A percentile compares a stretch with the other conserved stretches of the same genome.
Evolutionary conservation across 2,888 invertebrate genomes (phyloP).

Genomic region (Ochropleura plecta): DNA sequence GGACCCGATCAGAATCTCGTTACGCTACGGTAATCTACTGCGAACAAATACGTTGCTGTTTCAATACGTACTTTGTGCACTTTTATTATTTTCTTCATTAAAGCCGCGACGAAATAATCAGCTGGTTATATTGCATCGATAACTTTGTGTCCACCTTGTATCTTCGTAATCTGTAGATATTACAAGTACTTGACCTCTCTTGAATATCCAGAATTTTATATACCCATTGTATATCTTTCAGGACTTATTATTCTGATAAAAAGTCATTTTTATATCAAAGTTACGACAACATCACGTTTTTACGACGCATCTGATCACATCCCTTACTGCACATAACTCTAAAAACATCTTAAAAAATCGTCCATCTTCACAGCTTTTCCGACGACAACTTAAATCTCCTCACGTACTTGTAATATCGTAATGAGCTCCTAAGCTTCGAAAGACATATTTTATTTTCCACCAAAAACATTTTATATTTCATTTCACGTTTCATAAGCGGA

Average conservation of each 20-base stretch:
- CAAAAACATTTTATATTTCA: constrained; percentile 89
- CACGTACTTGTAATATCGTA: constrained; percentile 89
- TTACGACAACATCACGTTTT: constrained; percentile 55
- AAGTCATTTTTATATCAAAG: constrained; percentile 44
- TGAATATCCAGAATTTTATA: neutral
- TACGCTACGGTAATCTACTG: constrained; percentile 84
- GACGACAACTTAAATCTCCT: constrained; percentile 85
- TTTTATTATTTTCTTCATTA: constrained; percentile 61
- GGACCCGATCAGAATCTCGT: constrained; percentile 88
- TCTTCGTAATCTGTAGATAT: neutral
- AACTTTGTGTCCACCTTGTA: neutral
- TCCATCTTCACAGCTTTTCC: constrained; percentile 75
- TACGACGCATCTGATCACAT: constrained; percentile 54
- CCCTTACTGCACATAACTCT: constrained; percentile 57
- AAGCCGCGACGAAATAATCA: constrained; percentile 29
- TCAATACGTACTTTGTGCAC: constrained; percentile 70
- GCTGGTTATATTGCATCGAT: neutral
- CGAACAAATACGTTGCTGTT: constrained; percentile 82
- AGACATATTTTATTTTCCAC: constrained; percentile 89
- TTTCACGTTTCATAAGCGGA: constrained; percentile 90
- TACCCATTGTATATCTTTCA: constrained; percentile 5
- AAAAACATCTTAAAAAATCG: constrained; percentile 66
- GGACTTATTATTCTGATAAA: constrained; percentile 41
- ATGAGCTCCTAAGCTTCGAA: constrained; percentile 86
- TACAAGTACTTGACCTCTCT: constrained; percentile 1